Evolutionary conservation across 2,113 vertebrate species (phyloP).

Genomic region (Aspidoscelis tigris): DNA sequence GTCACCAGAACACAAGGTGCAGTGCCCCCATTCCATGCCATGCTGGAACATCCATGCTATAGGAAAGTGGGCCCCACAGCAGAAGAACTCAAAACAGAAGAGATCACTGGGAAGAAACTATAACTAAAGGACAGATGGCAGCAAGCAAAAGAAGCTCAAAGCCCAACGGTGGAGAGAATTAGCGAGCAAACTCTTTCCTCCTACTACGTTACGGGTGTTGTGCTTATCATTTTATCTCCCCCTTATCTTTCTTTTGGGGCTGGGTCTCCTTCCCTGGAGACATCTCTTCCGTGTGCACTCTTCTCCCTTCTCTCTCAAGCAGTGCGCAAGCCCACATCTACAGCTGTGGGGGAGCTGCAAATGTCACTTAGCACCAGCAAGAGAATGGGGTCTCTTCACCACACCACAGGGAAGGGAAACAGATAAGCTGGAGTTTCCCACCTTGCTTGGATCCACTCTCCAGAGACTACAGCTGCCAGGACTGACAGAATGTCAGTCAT

Average conservation of each 20-base stretch:
- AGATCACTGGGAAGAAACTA: not conserved
- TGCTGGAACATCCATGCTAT: not conserved
- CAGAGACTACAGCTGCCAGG: not conserved
- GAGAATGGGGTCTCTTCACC: slow-evolving; percentile 19
- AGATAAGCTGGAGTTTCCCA: not conserved
- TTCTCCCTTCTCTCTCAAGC: not conserved
- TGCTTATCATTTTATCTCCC: slow-evolving; percentile 13
- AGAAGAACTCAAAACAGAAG: not conserved
- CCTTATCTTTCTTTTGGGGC: not conserved
- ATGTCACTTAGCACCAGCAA: slow-evolving; percentile 32
- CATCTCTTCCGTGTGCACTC: not conserved
- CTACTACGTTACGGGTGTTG: not conserved
- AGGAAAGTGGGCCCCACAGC: not conserved
- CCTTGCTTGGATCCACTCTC: not conserved
- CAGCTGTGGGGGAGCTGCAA: slow-evolving; percentile 14
- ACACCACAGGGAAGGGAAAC: not conserved
- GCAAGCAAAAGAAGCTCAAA: not conserved
- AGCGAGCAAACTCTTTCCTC: not conserved
- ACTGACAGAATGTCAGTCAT: not conserved
- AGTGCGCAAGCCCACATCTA: slow-evolving; percentile 19
- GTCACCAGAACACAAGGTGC: too few relatives aligned
- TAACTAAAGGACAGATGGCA: not conserved
- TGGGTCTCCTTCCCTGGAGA: not conserved
- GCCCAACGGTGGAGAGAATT: slow-evolving; percentile 7
- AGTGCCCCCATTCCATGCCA: too few relatives aligned